A percentile compares a stretch with the other conserved stretches of the same genome.
Evolutionary conservation across 2,797 vertebrate species (phyloP).

Genomic region (Champsocephalus gunnari): DNA sequence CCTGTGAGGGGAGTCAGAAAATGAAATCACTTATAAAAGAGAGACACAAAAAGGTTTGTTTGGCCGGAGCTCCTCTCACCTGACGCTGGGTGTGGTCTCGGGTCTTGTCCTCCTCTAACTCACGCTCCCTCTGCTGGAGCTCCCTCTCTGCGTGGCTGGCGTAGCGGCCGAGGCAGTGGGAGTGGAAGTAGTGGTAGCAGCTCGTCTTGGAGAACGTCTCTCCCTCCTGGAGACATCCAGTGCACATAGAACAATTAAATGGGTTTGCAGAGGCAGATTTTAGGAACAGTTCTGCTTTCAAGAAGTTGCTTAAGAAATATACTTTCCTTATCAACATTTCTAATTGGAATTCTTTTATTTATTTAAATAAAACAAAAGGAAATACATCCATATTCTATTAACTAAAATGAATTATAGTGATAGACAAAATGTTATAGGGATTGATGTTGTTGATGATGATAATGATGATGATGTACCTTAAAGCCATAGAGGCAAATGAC

Average conservation of each 20-base stretch:
- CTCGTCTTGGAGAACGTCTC: slow-evolving; percentile 93
- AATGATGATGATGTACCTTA: slow-evolving; percentile 66
- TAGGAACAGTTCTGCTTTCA: not conserved
- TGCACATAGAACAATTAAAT: not conserved
- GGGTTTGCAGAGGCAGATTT: not conserved
- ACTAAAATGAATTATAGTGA: no score
- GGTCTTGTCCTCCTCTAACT: slow-evolving; percentile 87
- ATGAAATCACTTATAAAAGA: not conserved
- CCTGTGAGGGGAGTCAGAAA: slow-evolving; percentile 67
- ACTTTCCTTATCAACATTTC: no score
- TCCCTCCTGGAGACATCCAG: slow-evolving; percentile 77
- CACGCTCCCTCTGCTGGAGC: slow-evolving; percentile 85
- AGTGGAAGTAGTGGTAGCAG: slow-evolving; percentile 97
- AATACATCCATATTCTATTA: no score
- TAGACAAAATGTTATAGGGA: no score
- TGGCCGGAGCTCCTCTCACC: slow-evolving; percentile 48
- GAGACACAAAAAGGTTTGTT: not conserved
- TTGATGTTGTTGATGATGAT: no score
- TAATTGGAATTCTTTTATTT: no score
- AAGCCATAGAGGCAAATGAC: slow-evolving; percentile 97
- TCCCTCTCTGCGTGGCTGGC: slow-evolving; percentile 91
- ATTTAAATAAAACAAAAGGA: no score
- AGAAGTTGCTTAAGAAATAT: no score
- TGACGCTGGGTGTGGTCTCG: slow-evolving; percentile 61
- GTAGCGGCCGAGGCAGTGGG: slow-evolving; percentile 94